A percentile compares a stretch with the other conserved stretches of the same genome.
Evolutionary conservation across 2,113 vertebrate genomes (phyloP).

Genomic region (Sturnus vulgaris): DNA sequence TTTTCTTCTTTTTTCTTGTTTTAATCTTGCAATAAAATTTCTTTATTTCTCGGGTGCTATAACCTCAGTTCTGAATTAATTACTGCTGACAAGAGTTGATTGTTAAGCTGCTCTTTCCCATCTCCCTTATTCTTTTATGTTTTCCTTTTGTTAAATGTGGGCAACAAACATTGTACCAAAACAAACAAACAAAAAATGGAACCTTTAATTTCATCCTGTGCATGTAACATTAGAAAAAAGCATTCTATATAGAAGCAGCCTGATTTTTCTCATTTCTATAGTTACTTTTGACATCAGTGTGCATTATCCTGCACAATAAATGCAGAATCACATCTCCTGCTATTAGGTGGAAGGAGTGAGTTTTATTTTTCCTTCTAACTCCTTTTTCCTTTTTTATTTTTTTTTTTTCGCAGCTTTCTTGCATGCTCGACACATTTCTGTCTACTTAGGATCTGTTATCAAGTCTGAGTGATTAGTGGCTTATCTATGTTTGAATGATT

Average conservation of each 20-base stretch:
- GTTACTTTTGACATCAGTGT: neutral
- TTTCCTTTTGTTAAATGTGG: neutral
- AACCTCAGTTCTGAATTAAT: neutral
- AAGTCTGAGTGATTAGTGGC: constrained; percentile 2
- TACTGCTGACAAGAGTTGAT: neutral
- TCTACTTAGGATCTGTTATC: constrained; percentile 4
- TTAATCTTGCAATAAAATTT: neutral
- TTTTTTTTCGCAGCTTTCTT: constrained; percentile 3
- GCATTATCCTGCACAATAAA: neutral
- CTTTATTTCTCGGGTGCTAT: neutral
- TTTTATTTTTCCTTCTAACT: neutral
- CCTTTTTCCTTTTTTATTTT: neutral
- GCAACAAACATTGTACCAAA: neutral
- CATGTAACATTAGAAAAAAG: neutral
- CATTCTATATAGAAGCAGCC: neutral
- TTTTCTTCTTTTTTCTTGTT: neutral
- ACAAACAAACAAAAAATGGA: neutral
- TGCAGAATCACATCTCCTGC: neutral
- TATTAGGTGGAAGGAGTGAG: neutral
- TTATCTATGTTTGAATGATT: constrained; percentile 38
- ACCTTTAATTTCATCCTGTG: neutral
- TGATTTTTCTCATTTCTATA: neutral
- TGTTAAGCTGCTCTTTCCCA: neutral
- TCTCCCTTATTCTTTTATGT: neutral
- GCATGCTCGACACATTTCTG: neutral